Conservation (phyloP, 2,797 vertebrate species). For the Muscicapa striata region DNA sequence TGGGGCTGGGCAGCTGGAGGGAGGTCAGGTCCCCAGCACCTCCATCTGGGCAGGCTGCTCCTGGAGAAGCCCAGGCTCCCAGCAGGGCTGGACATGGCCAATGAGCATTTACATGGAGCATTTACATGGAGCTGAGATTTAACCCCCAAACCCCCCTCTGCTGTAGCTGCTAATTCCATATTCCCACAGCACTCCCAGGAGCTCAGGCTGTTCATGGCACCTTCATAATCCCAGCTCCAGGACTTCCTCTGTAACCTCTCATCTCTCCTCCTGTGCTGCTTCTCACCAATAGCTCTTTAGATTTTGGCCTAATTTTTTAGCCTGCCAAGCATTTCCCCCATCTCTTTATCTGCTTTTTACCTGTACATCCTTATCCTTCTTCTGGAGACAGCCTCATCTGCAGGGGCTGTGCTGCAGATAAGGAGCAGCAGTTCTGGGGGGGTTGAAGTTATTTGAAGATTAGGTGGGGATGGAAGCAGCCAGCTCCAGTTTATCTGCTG, state of each 20-base stretch:
- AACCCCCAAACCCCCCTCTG: not conserved
- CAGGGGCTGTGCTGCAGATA: not conserved
- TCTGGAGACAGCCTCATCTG: slow-evolving; percentile 4
- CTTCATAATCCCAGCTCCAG: not conserved
- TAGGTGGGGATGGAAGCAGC: not conserved
- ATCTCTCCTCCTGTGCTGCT: not conserved
- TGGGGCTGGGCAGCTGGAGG: not conserved
- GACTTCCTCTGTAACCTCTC: slow-evolving; percentile 19
- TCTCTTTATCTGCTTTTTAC: slow-evolving; percentile 24
- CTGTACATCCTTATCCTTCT: slow-evolving; percentile 20
- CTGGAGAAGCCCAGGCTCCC: not conserved
- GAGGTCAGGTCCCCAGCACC: not conserved
- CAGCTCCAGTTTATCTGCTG: not conserved
- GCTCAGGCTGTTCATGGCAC: not conserved
- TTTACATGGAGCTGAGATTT: not conserved
- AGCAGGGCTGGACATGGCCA: accelerated
- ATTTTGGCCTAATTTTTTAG: not conserved
- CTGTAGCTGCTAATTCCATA: not conserved
- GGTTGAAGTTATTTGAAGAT: slow-evolving; percentile 11
- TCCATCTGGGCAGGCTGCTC: not conserved
- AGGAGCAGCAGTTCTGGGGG: not conserved
- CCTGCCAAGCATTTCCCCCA: not conserved
- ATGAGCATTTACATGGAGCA: accelerated
- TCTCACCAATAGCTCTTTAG: not conserved
- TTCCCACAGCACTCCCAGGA: not conserved